Base-by-base conservation (phyloP, 2,797 vertebrate genomes). In the Triplophysa yarkandensis region DNA sequence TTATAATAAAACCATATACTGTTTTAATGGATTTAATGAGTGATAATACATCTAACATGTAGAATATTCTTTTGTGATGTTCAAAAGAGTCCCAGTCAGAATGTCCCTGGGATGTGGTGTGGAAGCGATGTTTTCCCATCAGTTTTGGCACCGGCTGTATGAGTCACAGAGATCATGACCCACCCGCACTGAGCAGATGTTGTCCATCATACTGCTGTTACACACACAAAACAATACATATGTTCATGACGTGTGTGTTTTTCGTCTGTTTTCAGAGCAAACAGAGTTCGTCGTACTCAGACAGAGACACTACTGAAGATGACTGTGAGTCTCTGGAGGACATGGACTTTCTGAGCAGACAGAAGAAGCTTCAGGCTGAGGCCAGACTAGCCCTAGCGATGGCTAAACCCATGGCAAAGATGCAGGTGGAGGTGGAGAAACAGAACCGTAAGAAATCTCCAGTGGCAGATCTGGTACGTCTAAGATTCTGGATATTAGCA, bases 331-430 rank as follows among this genome's bases (percentile, higher is more conserved):
- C 97, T 74, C 90, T 98, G 78, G 97, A 99, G 36, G 97, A 98
- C 88, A 96, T 98, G 96, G 97, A 99, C 89, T 99, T 98, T 85
- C 87, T 98, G 86, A 97, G 92, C 82, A 92, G 96, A 78, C 97
- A 99, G 88, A 98, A 95, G 92, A 99, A 99, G 84, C 89, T 99
- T 78, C 97, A 98, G 83, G 95, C 95, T 0, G 97, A 99, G 87
- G 97, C 97, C 36, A 98, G 98, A 88, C 91, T 98, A 90, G 97
- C 97, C 8, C 85, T 99, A 68, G 96, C 97, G 1, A 98, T 99
- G 97, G 97, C 97, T 13, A 98, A 98, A 66, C 97, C 97, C 67
- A 99, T 99, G 97, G 97, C 97, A 83, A 98, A 97, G 89, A 99
- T 99, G 97, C 97, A 99, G 88, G 96, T 98, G 68, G 95, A 99